Base-by-base conservation (phyloP, 2,797 vertebrate genomes). In the Hyperoplus lanceolatus region DNA sequence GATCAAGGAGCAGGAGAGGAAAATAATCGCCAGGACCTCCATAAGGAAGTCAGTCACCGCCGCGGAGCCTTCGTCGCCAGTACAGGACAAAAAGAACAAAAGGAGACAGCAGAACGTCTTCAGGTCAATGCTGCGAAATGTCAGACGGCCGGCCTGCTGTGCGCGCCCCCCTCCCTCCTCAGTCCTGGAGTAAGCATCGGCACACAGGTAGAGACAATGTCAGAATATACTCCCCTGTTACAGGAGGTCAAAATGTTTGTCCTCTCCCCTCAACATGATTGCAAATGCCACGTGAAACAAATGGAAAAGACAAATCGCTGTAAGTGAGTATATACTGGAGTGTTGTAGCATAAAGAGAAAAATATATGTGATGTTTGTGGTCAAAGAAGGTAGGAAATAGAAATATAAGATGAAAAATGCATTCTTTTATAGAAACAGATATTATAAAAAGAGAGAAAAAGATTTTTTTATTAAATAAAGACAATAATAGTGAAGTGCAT, bases 61-160 rank as follows among this genome's bases (percentile, higher is more conserved):
- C 0, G 80, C 3, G 3, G 89, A 87, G 73, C 29, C 29, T 29
- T 29, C 29, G 29, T 92, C 88, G 3, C 93, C 91, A 0, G 84
- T 3, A 79, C 95, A 94, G 1, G 95, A 86, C 69, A 97, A 92
- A 91, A 98, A 97, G 94, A 96, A 93, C 89, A 99, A 98, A 90
- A 94, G 97, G 70, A 95, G 98, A 93, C 97, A 98, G 87, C 96
- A 96, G 83, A 95, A 96, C 38, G 73, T 98, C 80, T 96, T 99
- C 92, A 97, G 97, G 90, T 96, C 97, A 87, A 95, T 99, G 96
- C 94, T 99, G 90, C 97, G 96, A 94, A 98, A 97, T 92, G 95
- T 98, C n/a, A 95, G 97, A 29, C 96, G 96, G 81, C 98, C 98
- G 73, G 97, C 96, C 92, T 99, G 98, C 94, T 99, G 98, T 0